phyloP scores from a whole-genome alignment of 2,888 invertebrate genomes.

The Spodoptera exigua region DNA sequence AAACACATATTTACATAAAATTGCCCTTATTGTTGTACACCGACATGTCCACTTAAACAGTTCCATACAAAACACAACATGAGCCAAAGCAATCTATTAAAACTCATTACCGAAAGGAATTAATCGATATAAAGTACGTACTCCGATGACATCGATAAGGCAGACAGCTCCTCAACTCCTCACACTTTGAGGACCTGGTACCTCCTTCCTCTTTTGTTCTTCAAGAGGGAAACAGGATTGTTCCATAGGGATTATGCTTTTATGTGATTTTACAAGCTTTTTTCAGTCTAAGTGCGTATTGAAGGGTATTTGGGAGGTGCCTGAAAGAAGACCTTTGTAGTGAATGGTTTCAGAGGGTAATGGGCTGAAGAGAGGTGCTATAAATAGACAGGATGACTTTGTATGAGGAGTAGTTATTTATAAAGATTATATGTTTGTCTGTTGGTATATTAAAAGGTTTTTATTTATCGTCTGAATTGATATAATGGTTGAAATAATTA shows the following conservation, averaged over 20 bases:
- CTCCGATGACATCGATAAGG: slow-evolving; percentile 68
- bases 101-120: slow-evolving; percentile 51
- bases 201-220: slow-evolving; percentile 55
- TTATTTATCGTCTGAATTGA: no score
- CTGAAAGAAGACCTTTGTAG: slow-evolving; percentile 31
- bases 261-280: slow-evolving; percentile 64
- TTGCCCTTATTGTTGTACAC: background rate
- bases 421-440: background rate
- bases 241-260: slow-evolving; percentile 67
- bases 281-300: slow-evolving; percentile 66
- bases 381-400: background rate
- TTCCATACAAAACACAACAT: no score
- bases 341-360: slow-evolving; percentile 28
- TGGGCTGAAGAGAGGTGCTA: background rate
- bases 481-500: no score
- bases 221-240: slow-evolving; percentile 72
- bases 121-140: slow-evolving; percentile 52
- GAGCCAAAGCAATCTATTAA: slow-evolving; percentile 28
- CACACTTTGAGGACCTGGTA: slow-evolving; percentile 48
- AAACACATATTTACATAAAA: no score
- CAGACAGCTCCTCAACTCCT: slow-evolving; percentile 56
- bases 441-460: no score
- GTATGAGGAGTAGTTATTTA: no score
- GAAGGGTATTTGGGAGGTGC: slow-evolving; percentile 57
- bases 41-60: background rate